These are phyloP conservation scores for Spondyliosoma cantharus DNA, from an alignment of 2,797 vertebrate species.

Conservation along the genomic window DNA sequence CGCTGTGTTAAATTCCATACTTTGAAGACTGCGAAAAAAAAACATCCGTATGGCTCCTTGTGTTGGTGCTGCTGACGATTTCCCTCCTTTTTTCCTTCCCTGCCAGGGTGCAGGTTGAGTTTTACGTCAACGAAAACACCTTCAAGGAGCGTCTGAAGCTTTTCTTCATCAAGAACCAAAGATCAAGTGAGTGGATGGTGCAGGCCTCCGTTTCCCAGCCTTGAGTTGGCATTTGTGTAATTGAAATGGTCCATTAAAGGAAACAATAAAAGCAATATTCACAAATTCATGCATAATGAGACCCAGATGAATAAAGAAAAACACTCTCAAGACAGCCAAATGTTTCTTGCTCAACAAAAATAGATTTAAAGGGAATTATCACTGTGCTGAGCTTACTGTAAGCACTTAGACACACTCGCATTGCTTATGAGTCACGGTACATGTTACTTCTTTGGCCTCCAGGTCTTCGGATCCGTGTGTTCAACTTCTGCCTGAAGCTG, in stretches of 20 bases:
- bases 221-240: not conserved
- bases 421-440: not conserved
- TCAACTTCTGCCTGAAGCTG: slow-evolving; percentile 97
- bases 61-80: slow-evolving; percentile 10
- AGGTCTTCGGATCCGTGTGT: slow-evolving; percentile 95
- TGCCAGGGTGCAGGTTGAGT: slow-evolving; percentile 95
- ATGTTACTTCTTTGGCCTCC: fast-evolving
- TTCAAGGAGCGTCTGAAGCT: slow-evolving; percentile 97
- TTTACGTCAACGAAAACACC: slow-evolving; percentile 98
- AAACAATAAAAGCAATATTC: not conserved
- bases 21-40: slow-evolving; percentile 8
- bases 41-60: not conserved
- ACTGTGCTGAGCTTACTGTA: not conserved
- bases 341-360: not conserved
- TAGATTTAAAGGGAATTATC: not conserved
- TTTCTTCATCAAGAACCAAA: slow-evolving; percentile 99
- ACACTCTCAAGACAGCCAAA: not conserved
- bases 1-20: slow-evolving; percentile 7
- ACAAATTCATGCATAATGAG: not conserved
- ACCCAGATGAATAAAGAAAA: not conserved
- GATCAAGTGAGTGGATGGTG: slow-evolving; percentile 89
- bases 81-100: slow-evolving; percentile 29
- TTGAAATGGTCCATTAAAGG: slow-evolving; percentile 5
- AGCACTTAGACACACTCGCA: not conserved
- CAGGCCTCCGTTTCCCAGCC: not conserved